phyloP scores from a whole-genome alignment of 2,888 invertebrate genomes.

The Nemotelus pantherinus region DNA sequence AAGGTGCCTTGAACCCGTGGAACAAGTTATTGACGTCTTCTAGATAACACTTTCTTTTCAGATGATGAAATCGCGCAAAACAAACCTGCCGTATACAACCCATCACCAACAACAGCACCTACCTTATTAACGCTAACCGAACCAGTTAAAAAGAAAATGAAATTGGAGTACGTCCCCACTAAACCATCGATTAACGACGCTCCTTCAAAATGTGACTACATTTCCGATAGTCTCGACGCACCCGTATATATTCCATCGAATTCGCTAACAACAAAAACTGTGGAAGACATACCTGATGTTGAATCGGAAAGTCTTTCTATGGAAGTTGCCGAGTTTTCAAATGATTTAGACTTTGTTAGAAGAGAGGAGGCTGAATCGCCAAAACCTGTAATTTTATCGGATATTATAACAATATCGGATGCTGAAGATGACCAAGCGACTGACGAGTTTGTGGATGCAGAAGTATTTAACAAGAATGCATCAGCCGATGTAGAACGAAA shows the following conservation, averaged over 20 bases:
- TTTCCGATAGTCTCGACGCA: conserved; percentile 50
- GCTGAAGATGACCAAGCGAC: conserved; percentile 4
- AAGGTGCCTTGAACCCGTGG: conserved; percentile 67
- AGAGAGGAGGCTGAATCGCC: conserved; percentile 15
- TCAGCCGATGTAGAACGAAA: too few species aligned
- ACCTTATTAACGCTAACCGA: conserved; percentile 58
- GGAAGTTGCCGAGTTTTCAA: background rate
- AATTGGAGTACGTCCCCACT: conserved; percentile 63
- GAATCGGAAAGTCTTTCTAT: background rate
- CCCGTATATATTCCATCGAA: conserved; percentile 61
- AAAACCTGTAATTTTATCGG: background rate
- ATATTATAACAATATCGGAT: conserved; percentile 14
- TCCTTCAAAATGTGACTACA: conserved; percentile 52
- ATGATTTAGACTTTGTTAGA: too few species aligned
- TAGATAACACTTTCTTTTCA: conserved; percentile 38
- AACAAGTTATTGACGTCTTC: conserved; percentile 17
- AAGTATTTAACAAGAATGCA: conserved; percentile 20
- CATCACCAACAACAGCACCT: conserved; percentile 56
- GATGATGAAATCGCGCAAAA: conserved; percentile 54
- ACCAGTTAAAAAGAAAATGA: conserved; percentile 56
- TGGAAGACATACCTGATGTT: background rate
- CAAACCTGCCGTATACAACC: conserved; percentile 58
- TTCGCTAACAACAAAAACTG: background rate
- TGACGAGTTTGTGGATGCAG: conserved; percentile 49
- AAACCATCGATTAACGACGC: conserved; percentile 61